Percentiles rank a stretch among this genome's conserved stretches.
phyloP scores from a whole-genome alignment of 1,140 invertebrate species.

The Cyphomyrmex costatus region DNA sequence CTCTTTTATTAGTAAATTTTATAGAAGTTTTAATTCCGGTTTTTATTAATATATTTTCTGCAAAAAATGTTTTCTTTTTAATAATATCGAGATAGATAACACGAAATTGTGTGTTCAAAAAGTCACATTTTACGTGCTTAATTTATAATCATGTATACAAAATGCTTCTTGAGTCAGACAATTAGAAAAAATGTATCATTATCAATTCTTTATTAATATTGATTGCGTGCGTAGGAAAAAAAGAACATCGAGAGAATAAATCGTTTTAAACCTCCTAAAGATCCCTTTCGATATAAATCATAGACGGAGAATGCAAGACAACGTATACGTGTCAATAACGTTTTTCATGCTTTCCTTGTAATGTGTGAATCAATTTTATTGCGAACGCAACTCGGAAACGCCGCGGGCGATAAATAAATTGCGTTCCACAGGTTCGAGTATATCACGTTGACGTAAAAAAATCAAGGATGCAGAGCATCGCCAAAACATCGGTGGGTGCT shows the following conservation, averaged over 20 bases:
- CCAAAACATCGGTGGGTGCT: background rate
- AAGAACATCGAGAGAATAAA: background rate
- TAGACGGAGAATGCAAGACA: conserved; percentile 18
- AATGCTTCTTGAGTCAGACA: background rate
- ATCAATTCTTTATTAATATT: background rate
- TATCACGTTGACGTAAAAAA: conserved; percentile 33
- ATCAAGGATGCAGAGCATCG: conserved; percentile 18
- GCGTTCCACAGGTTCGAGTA: background rate
- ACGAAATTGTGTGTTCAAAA: background rate
- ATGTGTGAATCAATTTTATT: conserved; percentile 37
- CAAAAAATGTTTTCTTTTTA: background rate
- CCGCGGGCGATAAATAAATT: conserved; percentile 33
- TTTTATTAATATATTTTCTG: background rate
- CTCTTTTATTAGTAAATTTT: too few species aligned
- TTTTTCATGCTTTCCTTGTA: conserved; percentile 3
- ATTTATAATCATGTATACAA: background rate
- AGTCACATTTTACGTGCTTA: background rate
- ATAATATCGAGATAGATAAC: background rate
- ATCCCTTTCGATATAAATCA: conserved; percentile 25
- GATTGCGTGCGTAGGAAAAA: background rate
- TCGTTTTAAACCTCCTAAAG: background rate
- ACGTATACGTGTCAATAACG: conserved; percentile 11
- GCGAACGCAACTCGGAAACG: conserved; percentile 18
- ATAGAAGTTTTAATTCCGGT: background rate
- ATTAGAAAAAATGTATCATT: background rate